Percentiles rank a stretch among this genome's conserved stretches.
Evolutionary conservation across 2,888 invertebrate genomes (phyloP).

Genomic region (Apamea epomidion): DNA sequence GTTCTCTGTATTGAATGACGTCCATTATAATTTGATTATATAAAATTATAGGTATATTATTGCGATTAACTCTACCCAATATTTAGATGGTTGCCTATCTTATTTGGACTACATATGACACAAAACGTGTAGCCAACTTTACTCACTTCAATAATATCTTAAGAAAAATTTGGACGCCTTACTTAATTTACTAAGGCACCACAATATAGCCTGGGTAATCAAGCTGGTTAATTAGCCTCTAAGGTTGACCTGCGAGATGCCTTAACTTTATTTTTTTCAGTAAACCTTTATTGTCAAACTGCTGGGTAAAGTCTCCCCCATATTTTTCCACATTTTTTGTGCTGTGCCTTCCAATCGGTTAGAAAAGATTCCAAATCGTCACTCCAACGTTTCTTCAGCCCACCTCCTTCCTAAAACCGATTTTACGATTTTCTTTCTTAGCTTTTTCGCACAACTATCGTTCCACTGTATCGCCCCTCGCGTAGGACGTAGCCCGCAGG

Average conservation of each 20-base stretch:
- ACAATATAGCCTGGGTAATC: not conserved
- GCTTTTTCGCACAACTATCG: constrained; percentile 63
- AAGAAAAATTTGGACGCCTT: not conserved
- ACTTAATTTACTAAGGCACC: not conserved
- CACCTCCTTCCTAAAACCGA: not conserved
- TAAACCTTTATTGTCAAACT: not conserved
- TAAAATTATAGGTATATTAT: constrained; percentile 23
- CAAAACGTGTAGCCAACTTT: not conserved
- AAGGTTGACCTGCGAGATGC: not conserved
- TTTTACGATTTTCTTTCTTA: not conserved
- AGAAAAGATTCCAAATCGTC: not conserved
- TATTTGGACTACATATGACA: not conserved
- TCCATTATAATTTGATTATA: constrained; percentile 24
- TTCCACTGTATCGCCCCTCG: constrained; percentile 63
- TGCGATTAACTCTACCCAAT: not conserved
- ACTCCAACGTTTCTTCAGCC: not conserved
- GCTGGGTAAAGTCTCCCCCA: not conserved
- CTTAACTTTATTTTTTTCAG: not conserved
- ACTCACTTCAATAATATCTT: not conserved
- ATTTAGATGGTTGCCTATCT: not conserved
- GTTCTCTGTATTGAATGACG: not conserved
- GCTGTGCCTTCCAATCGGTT: not conserved
- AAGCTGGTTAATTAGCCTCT: not conserved
- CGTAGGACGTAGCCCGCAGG: constrained; percentile 81
- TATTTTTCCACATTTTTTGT: not conserved